These are phyloP conservation scores for Triplophysa siluroides DNA, from an alignment of 2,113 vertebrate species.

Conservation along the genomic window DNA sequence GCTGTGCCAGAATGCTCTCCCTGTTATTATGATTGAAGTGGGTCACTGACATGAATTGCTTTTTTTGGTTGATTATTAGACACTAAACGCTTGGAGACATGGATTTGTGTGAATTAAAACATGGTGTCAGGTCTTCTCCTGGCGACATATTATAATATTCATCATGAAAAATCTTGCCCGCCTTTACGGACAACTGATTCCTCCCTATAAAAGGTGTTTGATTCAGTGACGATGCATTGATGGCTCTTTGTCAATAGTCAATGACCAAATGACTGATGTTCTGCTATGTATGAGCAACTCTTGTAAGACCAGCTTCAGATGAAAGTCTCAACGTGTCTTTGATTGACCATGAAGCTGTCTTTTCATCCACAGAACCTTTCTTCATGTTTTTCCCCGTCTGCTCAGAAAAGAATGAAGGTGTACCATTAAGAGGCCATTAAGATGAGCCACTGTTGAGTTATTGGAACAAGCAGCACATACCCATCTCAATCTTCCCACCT, in stretches of 20 bases:
- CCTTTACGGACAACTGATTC: conserved; percentile 90
- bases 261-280: conserved; percentile 92
- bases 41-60: conserved; percentile 82
- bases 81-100: conserved; percentile 97
- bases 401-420: neutral
- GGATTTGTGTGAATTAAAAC: conserved; percentile 96
- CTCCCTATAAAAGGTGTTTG: conserved; percentile 96
- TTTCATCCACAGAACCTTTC: neutral
- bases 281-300: neutral
- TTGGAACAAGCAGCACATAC: conserved; percentile 10
- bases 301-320: neutral
- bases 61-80: conserved; percentile 92
- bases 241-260: conserved; percentile 90
- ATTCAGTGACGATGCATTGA: conserved; percentile 98
- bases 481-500: conserved; percentile 39
- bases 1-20: conserved; percentile 50
- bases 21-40: conserved; percentile 72
- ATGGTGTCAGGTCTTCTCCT: conserved; percentile 71
- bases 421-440: conserved; percentile 13
- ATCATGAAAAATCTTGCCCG: conserved; percentile 61
- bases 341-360: neutral
- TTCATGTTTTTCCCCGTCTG: neutral
- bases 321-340: neutral
- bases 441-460: conserved; percentile 7
- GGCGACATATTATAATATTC: conserved; percentile 79